A percentile compares a stretch with the other conserved stretches of the same genome.
These are phyloP conservation scores for Camelus dromedarius DNA, from an alignment of 2,113 vertebrate genomes.

Conservation along the genomic window DNA sequence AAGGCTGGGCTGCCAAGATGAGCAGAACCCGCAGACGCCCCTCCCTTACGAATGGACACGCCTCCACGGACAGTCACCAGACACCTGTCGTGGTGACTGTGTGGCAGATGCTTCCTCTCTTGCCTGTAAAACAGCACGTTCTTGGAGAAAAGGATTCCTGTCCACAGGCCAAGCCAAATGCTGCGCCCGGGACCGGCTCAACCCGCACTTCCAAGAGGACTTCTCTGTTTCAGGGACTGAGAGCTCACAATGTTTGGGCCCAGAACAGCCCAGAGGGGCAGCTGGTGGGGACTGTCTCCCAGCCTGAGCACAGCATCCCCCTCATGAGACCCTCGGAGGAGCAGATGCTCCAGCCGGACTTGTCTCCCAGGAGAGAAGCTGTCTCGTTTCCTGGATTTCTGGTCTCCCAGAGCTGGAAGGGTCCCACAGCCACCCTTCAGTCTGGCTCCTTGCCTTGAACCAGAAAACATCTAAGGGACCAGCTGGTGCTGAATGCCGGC, in stretches of 20 bases:
- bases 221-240: background rate
- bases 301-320: accelerated
- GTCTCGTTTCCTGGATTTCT: accelerated
- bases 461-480: slow-evolving; percentile 11
- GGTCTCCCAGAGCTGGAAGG: background rate
- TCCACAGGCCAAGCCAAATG: no score
- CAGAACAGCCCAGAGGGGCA: background rate
- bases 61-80: no score
- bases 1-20: background rate
- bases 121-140: background rate
- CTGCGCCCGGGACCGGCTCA: accelerated
- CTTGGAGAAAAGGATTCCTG: background rate
- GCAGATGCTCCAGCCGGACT: background rate
- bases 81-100: accelerated
- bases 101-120: accelerated
- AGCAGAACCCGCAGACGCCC: background rate
- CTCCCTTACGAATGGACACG: accelerated
- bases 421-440: background rate
- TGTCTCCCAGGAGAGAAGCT: background rate
- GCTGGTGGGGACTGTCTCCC: background rate
- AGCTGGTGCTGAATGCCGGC: background rate
- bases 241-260: accelerated
- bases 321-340: accelerated
- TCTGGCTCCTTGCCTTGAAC: slow-evolving; percentile 36
- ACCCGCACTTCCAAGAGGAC: background rate